Base-by-base conservation (phyloP, 2,113 vertebrate genomes). In the Garra rufa region DNA sequence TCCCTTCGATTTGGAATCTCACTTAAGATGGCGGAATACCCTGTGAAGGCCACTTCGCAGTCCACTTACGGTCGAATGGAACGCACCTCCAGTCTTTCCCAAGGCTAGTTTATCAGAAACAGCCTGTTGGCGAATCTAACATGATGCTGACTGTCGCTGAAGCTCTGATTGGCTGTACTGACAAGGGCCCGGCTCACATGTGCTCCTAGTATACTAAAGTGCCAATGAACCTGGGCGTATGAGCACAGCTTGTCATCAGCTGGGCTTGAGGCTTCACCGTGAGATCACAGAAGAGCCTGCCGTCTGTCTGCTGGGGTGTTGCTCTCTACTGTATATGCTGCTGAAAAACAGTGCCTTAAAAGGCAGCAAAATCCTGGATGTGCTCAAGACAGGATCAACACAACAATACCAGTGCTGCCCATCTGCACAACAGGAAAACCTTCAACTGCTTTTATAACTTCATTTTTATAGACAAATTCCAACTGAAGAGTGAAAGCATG, bases 291-390 rank as follows among this genome's bases (percentile, higher is more conserved):
- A 57, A 48, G 43, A 46, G 59, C 41, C 61, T 46, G 43, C 38
- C 9, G 43, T 38, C 28, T 46, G 63, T 50, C 46, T 38, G 63
- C 55, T 46, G 38, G 57, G 34, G 38, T 55, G 48, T 63, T 46
- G 1, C 44, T 69, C 28, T 69, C 44, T 82, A 77, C 75, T 38
- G 26, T 38, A 82, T 50, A 67, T 44, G 15, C 41, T 67, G 26
- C 30, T 34, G 28, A 55, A 52, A 82, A 82, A 70, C 65, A 70
- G 44, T 38, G 65, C 79, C 79, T 70, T 82, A 82, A 82, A 82
- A 82, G 79, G 79, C 65, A 82, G 65, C 63, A 67, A 82, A 81
- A 69, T 82, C 79, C 30, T 82, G 46, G 30, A 70, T 26, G 26
- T 52, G 79, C 46, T 82, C 10, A 50, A 17, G 65, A 69, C 63